Evolutionary conservation across 2,113 vertebrate species (phyloP).

Genomic region (Hiodon alosoides): DNA sequence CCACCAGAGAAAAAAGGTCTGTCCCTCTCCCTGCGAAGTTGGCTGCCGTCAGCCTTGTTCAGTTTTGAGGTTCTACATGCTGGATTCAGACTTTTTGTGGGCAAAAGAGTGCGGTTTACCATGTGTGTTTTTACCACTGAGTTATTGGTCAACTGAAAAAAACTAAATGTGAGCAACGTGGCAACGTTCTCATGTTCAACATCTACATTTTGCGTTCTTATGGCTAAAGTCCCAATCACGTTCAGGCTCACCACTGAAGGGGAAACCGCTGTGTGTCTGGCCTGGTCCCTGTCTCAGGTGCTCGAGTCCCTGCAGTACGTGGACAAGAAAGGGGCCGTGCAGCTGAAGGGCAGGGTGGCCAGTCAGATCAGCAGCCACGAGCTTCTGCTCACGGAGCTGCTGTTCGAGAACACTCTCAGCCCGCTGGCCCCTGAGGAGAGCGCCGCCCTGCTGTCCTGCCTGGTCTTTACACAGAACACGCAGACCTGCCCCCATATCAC

Average conservation of each 20-base stretch:
- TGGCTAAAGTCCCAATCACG: too few species aligned
- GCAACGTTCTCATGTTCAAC: too few species aligned
- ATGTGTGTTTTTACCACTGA: too few species aligned
- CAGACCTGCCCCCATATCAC: constrained; percentile 74
- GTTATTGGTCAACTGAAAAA: too few species aligned
- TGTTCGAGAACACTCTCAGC: constrained; percentile 81
- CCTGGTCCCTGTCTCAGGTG: constrained; percentile 55
- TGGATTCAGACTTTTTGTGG: too few species aligned
- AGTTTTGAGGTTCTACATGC: too few species aligned
- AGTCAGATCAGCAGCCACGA: constrained; percentile 88
- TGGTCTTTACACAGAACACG: constrained; percentile 78
- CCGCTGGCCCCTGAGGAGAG: constrained; percentile 80
- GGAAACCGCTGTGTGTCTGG: too few species aligned
- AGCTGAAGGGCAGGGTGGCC: constrained; percentile 83
- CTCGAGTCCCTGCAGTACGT: constrained; percentile 78
- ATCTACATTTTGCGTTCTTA: too few species aligned
- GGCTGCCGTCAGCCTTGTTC: too few species aligned
- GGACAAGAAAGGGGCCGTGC: constrained; percentile 70
- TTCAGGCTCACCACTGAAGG: too few species aligned
- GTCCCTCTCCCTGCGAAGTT: constrained; percentile 4
- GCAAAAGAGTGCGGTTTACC: too few species aligned
- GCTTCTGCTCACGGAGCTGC: constrained; percentile 81
- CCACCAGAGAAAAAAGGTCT: constrained; percentile 81
- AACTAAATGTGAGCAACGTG: too few species aligned
- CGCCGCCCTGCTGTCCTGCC: constrained; percentile 80